phyloP scores from a whole-genome alignment of 2,797 vertebrate genomes.

The Alcedo atthis region DNA sequence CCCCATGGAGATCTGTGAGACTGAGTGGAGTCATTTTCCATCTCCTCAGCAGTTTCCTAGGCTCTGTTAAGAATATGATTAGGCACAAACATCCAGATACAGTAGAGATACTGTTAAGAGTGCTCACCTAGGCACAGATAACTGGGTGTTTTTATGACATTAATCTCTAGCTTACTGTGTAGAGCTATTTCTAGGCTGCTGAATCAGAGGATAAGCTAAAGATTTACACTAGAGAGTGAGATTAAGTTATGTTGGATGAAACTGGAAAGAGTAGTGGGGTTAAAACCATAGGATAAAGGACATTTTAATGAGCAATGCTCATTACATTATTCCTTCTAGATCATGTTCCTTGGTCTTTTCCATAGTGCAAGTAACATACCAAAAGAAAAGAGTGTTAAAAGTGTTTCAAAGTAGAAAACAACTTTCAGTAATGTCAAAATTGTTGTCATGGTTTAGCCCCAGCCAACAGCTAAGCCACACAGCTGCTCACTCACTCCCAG shows the following conservation, averaged over 20 bases:
- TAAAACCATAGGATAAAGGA: background rate
- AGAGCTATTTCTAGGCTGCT: constrained; percentile 6
- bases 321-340: background rate
- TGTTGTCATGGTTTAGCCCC: background rate
- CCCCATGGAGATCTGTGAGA: background rate
- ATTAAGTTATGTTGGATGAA: background rate
- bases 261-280: background rate
- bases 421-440: background rate
- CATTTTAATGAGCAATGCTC: background rate
- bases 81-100: background rate
- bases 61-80: background rate
- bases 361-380: background rate
- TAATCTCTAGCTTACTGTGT: background rate
- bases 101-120: background rate
- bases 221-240: background rate
- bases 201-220: background rate
- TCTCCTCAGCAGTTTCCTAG: constrained; percentile 31
- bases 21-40: background rate
- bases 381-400: background rate
- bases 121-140: background rate
- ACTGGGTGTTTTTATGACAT: background rate
- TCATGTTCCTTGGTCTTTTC: background rate
- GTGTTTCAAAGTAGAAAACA: background rate
- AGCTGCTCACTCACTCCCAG: too few relatives aligned
- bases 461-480: background rate